These are phyloP conservation scores for Sardina pilchardus DNA, from an alignment of 2,113 vertebrate species.

Conservation along the genomic window DNA sequence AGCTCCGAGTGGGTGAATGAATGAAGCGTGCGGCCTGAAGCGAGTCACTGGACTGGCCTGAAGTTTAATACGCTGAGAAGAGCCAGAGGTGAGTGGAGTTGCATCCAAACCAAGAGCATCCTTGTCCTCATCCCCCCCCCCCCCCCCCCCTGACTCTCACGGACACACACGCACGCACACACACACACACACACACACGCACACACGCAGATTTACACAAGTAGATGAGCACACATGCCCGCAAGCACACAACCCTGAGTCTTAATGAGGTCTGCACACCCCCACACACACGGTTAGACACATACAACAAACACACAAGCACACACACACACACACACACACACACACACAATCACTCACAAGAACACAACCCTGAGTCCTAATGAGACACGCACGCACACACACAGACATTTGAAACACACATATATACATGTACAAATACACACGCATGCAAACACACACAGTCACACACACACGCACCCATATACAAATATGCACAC, in stretches of 20 bases:
- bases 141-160: too few relatives aligned
- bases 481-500: not conserved
- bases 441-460: slow-evolving; percentile 10
- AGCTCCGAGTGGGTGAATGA: too few relatives aligned
- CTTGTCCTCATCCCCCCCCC: not conserved
- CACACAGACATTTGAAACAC: too few relatives aligned
- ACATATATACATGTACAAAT: too few relatives aligned
- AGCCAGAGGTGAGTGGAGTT: too few relatives aligned
- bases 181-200: not conserved
- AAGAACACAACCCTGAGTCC: not conserved
- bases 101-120: not conserved
- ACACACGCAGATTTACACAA: not conserved
- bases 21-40: not conserved
- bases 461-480: not conserved
- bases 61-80: not conserved
- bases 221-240: not conserved
- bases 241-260: not conserved
- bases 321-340: not conserved
- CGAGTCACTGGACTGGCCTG: not conserved
- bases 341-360: not conserved
- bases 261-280: not conserved
- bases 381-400: not conserved
- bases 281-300: not conserved
- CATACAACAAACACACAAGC: not conserved
- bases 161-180: not conserved